phyloP scores from a whole-genome alignment of 2,888 invertebrate genomes.

The Anodontia alba region DNA sequence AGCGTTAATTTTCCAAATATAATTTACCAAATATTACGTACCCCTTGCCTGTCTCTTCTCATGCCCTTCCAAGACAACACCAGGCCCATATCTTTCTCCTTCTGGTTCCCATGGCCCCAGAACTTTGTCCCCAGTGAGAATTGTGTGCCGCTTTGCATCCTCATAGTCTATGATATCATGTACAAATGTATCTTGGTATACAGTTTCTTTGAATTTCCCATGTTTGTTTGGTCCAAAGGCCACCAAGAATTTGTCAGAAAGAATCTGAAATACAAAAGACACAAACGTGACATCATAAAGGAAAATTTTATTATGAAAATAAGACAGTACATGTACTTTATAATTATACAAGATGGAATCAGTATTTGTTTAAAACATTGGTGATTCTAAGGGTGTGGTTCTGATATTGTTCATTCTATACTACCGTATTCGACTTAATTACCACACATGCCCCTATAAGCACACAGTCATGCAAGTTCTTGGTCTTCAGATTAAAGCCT shows the following conservation, averaged over 20 bases:
- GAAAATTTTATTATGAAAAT: not conserved
- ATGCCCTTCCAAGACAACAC: slow-evolving; percentile 82
- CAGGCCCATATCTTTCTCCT: slow-evolving; percentile 81
- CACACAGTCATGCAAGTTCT: too few relatives aligned
- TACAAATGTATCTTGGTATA: slow-evolving; percentile 83
- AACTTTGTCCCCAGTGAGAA: slow-evolving; percentile 81
- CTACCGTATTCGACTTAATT: too few relatives aligned
- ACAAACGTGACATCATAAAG: not conserved
- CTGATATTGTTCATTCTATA: too few relatives aligned
- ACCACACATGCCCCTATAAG: too few relatives aligned
- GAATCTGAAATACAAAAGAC: slow-evolving; percentile 66
- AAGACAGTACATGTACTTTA: too few relatives aligned
- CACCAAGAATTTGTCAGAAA: slow-evolving; percentile 81
- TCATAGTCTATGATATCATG: slow-evolving; percentile 82
- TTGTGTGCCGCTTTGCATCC: slow-evolving; percentile 82
- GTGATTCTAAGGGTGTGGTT: too few relatives aligned
- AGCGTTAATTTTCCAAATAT: too few relatives aligned
- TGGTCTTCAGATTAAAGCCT: too few relatives aligned
- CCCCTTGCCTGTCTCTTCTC: slow-evolving; percentile 78
- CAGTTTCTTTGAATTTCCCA: slow-evolving; percentile 81
- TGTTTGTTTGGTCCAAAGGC: slow-evolving; percentile 83
- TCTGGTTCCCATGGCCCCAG: slow-evolving; percentile 82
- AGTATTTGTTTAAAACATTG: too few relatives aligned
- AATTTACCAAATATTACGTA: too few relatives aligned
- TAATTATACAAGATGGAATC: too few relatives aligned